Conservation (phyloP, 2,888 invertebrate genomes). For the Drosophila limbata region DNA sequence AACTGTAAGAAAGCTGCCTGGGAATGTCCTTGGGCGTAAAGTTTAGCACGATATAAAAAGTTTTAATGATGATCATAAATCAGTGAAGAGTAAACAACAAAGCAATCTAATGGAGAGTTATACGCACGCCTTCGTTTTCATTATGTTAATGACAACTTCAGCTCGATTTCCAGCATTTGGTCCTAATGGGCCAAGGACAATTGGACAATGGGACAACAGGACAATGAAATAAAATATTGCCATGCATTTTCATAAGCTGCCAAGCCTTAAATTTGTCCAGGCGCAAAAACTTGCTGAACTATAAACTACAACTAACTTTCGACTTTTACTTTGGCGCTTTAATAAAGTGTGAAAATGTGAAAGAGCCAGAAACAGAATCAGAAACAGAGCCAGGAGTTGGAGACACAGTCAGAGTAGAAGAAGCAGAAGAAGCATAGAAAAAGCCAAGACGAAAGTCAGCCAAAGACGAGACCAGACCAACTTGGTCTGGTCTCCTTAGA, state of each 20-base stretch:
- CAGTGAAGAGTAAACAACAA: constrained; percentile 40
- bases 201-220: constrained; percentile 7
- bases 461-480: constrained; percentile 30
- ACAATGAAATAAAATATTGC: constrained; percentile 25
- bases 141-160: constrained; percentile 48
- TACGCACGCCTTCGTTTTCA: constrained; percentile 61
- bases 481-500: constrained; percentile 40
- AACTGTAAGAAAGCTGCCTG: constrained; percentile 35
- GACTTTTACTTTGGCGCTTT: constrained; percentile 77
- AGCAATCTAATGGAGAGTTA: constrained; percentile 57
- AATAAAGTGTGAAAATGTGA: constrained; percentile 79
- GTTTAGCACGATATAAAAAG: constrained; percentile 53
- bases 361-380: constrained; percentile 22
- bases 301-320: constrained; percentile 71
- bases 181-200: constrained; percentile 42
- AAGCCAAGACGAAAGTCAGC: constrained; percentile 14
- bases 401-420: not conserved
- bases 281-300: constrained; percentile 44
- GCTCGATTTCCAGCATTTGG: constrained; percentile 27
- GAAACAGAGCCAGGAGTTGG: not conserved
- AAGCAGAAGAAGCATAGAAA: constrained; percentile 16
- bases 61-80: constrained; percentile 62
- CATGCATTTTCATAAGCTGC: constrained; percentile 67
- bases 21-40: constrained; percentile 49
- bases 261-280: constrained; percentile 47